Base-by-base conservation (phyloP, 2,797 vertebrate genomes). In the Acipenser transmontanus region DNA sequence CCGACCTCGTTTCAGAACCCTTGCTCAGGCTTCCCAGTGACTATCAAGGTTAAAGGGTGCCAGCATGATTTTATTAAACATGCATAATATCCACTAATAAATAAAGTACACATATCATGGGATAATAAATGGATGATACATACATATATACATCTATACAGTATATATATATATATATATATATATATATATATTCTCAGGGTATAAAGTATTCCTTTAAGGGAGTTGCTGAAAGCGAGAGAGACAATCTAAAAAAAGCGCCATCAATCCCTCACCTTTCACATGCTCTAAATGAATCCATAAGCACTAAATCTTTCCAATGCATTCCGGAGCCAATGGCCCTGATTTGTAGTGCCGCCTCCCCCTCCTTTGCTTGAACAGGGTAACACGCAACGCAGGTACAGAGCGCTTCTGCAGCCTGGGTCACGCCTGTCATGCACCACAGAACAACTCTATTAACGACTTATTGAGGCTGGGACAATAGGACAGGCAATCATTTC, bases 361-460 rank as follows among this genome's bases (percentile, higher is more conserved):
- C 13, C 13, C 49, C 17, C 13, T 50, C 59, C 48, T 50, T 56
- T 60, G 47, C 51, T 49, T 17, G 54, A 11, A 57, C 54, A 57
- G 54, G 54, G 54, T 57, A 34, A 34, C 1, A 57, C 6, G 11
- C 54, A 11, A 57, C 14, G 7, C 12, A 57, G 14, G 54, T 57
- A 13, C 12, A 13, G 11, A n/a, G 54, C 1, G 12, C 7, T n/a
- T 57, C 54, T 7, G 54, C 12, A 13, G 54, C 47, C 13, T 60
- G 65, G 54, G 52, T 59, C 64, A 66, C 49, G 10, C 65, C 50
- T 20, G 57, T 57, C 14, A 61, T 34, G 65, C 57, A 20, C 13
- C 57, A 11, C 7, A 20, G 65, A 48, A 50, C 65, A 61, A 60
- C 65, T 66, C 65, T 50, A 66, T 66, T 66, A 66, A 17, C 47